Percentiles rank a stretch among this genome's conserved stretches.
These are phyloP conservation scores for Zapornia atra DNA, from an alignment of 2,113 vertebrate species.

Conservation along the genomic window DNA sequence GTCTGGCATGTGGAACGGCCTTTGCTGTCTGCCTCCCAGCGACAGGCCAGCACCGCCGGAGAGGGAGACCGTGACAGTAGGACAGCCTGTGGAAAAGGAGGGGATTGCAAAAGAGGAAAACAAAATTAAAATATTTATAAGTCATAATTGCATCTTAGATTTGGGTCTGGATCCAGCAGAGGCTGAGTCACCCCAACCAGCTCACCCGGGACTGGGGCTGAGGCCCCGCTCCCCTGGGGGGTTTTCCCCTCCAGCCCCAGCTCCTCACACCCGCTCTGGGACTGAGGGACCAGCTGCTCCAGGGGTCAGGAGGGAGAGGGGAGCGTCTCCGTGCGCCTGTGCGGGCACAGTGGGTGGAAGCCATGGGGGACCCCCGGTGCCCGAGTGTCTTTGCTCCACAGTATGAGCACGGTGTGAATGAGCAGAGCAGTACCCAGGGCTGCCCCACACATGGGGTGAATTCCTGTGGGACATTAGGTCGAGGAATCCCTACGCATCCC, in stretches of 20 bases:
- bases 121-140: constrained; percentile 55
- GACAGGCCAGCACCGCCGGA: not conserved
- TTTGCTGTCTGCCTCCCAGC: not conserved
- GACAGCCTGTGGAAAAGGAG: not conserved
- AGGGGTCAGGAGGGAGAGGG: not conserved
- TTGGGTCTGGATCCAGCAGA: not conserved
- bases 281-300: accelerated
- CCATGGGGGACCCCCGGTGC: no score
- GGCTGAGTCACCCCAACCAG: constrained; percentile 40
- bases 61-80: not conserved
- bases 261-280: not conserved
- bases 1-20: not conserved
- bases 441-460: accelerated
- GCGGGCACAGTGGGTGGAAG: not conserved
- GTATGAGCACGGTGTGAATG: accelerated
- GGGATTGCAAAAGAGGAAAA: constrained; percentile 50
- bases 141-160: constrained; percentile 50
- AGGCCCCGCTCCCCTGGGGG: not conserved
- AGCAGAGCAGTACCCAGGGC: not conserved
- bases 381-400: accelerated
- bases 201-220: not conserved
- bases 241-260: not conserved
- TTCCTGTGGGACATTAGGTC: accelerated
- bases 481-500: not conserved
- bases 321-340: not conserved